Evolutionary conservation across 2,113 vertebrate species (phyloP), one percentile per base, ranked within the genome.

Genomic region (Pseudolaguvia tuberculata): DNA sequence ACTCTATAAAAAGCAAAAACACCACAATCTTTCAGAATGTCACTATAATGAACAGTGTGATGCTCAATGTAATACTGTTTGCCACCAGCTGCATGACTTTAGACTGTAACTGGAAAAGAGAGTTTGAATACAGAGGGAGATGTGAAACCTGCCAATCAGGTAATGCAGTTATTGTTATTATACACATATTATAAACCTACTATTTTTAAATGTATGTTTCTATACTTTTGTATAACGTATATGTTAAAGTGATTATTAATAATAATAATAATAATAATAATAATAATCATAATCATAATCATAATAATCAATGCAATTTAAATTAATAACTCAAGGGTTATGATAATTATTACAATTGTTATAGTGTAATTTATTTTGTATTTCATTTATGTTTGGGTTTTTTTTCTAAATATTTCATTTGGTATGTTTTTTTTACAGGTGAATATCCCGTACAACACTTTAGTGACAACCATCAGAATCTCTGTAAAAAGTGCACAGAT

Each of bases 141-240:
- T 90, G 90, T 75, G 3, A 88, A 27, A 3, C 5, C 31, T 92
- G 90, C 51, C 80, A 27, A 2, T 77, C 81, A 85, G 88, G 90
- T 92, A 88, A 88, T 65, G 78, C 12, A 10, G 39, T 1, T 1
- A 20, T 52, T 20, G n/a, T 45, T 42, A 42, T 63, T 20, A 11
- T 2, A 78, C 2, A 50, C 29, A 55, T 14, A 29, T 50, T 70
- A 13, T 6, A 5, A 20, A 10, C 14, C 8, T 55, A 20, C n/a
- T 25, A 23, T 35, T 35, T n/a, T n/a, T n/a, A n/a, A n/a, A n/a
- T n/a, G n/a, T n/a, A n/a, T n/a, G n/a, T n/a, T n/a, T n/a, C n/a
- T n/a, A n/a, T n/a, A n/a, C n/a, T n/a, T n/a, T n/a, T n/a, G n/a
- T n/a, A n/a, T n/a, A n/a, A n/a, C n/a, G n/a, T n/a, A n/a, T n/a